Conservation (phyloP, 2,797 vertebrate species). For the Sandelia bainsii region DNA sequence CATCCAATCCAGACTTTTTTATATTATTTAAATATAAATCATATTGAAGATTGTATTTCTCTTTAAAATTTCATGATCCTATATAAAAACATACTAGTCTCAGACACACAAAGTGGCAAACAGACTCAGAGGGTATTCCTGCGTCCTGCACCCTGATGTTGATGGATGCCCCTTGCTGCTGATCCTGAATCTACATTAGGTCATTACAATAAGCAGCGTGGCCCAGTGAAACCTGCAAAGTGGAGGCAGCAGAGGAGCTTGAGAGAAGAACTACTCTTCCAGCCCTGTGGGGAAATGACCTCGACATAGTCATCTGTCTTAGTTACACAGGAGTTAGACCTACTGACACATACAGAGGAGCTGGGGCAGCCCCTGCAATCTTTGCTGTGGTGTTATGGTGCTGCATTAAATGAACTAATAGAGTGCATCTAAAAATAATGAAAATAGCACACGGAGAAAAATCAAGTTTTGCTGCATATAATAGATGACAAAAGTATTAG, state of each 20-base stretch:
- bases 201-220: constrained; percentile 79
- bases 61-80: too few species aligned
- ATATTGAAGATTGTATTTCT: too few species aligned
- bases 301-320: constrained; percentile 84
- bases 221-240: constrained; percentile 49
- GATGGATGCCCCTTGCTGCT: constrained; percentile 78
- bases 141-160: constrained; percentile 77
- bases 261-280: constrained; percentile 60
- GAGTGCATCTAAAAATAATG: constrained; percentile 75
- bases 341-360: constrained; percentile 65
- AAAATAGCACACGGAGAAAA: constrained; percentile 63
- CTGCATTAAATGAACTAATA: constrained; percentile 80
- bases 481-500: constrained; percentile 50
- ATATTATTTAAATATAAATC: too few species aligned
- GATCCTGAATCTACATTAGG: constrained; percentile 83
- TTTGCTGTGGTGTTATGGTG: constrained; percentile 76
- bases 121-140: constrained; percentile 61
- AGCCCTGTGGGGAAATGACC: constrained; percentile 71
- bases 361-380: constrained; percentile 54
- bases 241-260: constrained; percentile 56
- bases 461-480: constrained; percentile 32
- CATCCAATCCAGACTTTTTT: too few species aligned
- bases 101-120: constrained; percentile 28
- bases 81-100: too few species aligned
- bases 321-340: constrained; percentile 79